Evolutionary conservation across 1,140 invertebrate genomes (phyloP), one percentile per base, ranked within the genome.

Genomic region (Lysiphlebus fabarum): DNA sequence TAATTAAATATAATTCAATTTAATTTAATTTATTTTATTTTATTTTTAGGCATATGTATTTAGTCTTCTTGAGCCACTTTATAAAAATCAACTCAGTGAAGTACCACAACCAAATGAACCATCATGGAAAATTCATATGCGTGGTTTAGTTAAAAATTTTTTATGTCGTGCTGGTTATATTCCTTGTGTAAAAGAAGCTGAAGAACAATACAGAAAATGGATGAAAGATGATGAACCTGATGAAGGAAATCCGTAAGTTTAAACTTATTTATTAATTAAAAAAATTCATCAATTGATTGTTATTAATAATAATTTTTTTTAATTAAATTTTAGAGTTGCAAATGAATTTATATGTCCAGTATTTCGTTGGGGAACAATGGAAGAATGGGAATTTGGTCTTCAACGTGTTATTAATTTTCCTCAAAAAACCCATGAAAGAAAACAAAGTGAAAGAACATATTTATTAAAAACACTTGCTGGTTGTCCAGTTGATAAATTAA

Each of bases 331-430:
- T 64, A 91, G 89, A 5, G 83, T 90, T 41, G 80, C 85, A 8
- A 88, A 86, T 68, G 84, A 86, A 68, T 89, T 84, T 67, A 83
- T 90, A 43, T 90, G 89, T 57, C 87, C 88, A 6, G 86, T 91
- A 3, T 90, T 90, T 66, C 86, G 86, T 73, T 90, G 86, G 84
- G 89, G 89, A 0, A 84, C 86, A 0, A 77, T 82, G 58, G 84
- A 89, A 37, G 88, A 91, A 74, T 91, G 88, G 88, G 83, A 90
- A 62, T 90, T 90, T 67, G 89, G 88, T 56, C 76, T 91, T 0
- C 81, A 90, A 58, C 80, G 88, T 11, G 82, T 90, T 0, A 84
- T 88, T 33, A 84, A 90, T 62, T 90, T 90, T 73, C 87, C 88
- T 0, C 69, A 80, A 5, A 81, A 81, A 3, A 70, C 63, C 7